These are phyloP conservation scores for Falco rusticolus DNA, from an alignment of 2,797 vertebrate species.

Conservation along the genomic window DNA sequence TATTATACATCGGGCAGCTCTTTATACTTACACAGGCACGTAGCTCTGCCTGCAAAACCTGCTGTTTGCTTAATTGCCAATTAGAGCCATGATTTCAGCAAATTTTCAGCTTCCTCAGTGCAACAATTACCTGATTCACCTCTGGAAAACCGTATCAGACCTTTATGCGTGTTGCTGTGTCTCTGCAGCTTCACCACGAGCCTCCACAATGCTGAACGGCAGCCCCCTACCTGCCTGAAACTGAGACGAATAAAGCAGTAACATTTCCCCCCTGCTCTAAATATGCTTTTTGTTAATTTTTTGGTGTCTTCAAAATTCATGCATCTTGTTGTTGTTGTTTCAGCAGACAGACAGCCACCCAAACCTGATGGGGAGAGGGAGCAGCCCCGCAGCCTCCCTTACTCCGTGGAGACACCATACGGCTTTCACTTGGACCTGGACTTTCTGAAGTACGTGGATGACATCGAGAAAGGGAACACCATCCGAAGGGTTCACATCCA, in stretches of 20 bases:
- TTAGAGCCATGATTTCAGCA: constrained; percentile 33
- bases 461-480: constrained; percentile 98
- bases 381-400: constrained; percentile 89
- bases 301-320: not conserved
- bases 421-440: constrained; percentile 97
- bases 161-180: not conserved
- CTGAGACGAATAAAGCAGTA: not conserved
- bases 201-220: not conserved
- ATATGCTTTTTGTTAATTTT: not conserved
- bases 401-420: constrained; percentile 97
- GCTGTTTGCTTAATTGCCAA: constrained; percentile 36
- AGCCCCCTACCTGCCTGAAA: not conserved
- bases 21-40: not conserved
- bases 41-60: not conserved
- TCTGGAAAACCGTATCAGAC: not conserved
- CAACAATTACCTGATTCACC: not conserved
- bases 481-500: constrained; percentile 95
- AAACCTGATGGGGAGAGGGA: constrained; percentile 81
- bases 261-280: not conserved
- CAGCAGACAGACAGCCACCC: constrained; percentile 84
- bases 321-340: not conserved
- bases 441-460: constrained; percentile 98
- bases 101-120: not conserved
- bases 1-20: not conserved
- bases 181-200: not conserved